Evolutionary conservation across 2,113 vertebrate species (phyloP), one percentile per base, ranked within the genome.

Genomic region (Nothobranchius kuhntae): DNA sequence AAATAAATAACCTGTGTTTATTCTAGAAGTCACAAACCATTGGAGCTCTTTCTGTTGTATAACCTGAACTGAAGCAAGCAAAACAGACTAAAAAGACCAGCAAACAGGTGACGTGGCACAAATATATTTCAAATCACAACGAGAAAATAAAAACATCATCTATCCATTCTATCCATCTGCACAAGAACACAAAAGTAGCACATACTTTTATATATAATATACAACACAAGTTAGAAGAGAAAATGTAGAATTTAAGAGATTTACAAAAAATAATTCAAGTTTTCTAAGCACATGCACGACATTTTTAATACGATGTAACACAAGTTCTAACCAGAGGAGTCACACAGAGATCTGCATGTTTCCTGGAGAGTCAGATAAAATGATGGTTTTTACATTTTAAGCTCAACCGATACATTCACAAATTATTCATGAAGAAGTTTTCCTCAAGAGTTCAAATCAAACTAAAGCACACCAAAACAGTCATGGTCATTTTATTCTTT

Each of bases 121-220:
- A 30, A 74, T 85, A 59, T 84, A 83, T 86, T 86, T 61, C 67
- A 75, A 73, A 80, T 73, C 21, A 78, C 46, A 63, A 54, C 21
- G 21, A 21, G 21, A 21, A 21, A 21, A 21, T 21, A 50, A 48
- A 65, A 15, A 8, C 78, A 82, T 53, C 68, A 5, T 53, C 12
- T 36, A 44, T 40, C n/a, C n/a, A n/a, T n/a, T n/a, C n/a, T n/a
- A n/a, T n/a, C 46, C 30, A 30, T 3, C 2, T 30, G 30, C 30
- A 30, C 30, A 30, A 30, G 30, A 77, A 71, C 14, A 73, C 36
- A 45, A 61, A 51, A 36, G 7, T 10, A 57, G 42, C 36, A 79
- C 17, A 61, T 15, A 21, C 48, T 52, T 84, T 51, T 78, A 71
- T 2, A 78, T 54, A 82, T 36, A 86, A 8, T 54, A 82, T 36